phyloP scores from a whole-genome alignment of 2,113 vertebrate species.

The Heptranchias perlo region DNA sequence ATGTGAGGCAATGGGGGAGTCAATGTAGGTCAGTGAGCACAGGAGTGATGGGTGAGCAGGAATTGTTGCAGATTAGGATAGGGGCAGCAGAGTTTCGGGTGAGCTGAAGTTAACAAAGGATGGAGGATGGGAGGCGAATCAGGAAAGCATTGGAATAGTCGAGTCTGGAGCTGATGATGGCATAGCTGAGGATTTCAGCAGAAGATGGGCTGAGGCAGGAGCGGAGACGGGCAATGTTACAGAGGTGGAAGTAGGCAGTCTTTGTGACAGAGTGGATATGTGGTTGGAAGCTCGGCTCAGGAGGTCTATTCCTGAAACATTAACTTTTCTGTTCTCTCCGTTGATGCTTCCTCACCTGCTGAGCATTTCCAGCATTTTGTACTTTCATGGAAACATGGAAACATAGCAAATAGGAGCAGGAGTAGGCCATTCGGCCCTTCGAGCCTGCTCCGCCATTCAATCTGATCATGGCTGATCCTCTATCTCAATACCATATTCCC shows the following conservation, averaged over 20 bases:
- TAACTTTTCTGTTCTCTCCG: neutral
- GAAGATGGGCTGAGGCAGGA: neutral
- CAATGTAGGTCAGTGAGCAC: no score
- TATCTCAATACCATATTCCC: no score
- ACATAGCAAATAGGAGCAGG: no score
- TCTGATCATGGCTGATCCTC: no score
- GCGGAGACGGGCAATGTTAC: neutral
- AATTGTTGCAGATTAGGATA: neutral
- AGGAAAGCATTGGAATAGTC: neutral
- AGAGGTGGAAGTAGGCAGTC: neutral
- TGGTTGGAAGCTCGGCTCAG: neutral
- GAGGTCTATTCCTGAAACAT: neutral
- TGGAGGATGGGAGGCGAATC: neutral
- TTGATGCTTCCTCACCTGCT: neutral
- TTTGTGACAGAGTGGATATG: neutral
- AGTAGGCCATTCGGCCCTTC: no score
- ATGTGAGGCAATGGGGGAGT: no score
- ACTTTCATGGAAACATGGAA: no score
- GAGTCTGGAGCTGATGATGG: no score
- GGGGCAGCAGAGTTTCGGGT: neutral
- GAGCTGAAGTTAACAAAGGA: neutral
- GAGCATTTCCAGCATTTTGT: neutral
- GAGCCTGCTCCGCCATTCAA: no score
- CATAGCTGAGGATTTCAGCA: neutral
- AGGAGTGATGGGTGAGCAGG: no score